These are phyloP conservation scores for Thalpophila matura DNA, from an alignment of 2,888 invertebrate species.

Conservation along the genomic window DNA sequence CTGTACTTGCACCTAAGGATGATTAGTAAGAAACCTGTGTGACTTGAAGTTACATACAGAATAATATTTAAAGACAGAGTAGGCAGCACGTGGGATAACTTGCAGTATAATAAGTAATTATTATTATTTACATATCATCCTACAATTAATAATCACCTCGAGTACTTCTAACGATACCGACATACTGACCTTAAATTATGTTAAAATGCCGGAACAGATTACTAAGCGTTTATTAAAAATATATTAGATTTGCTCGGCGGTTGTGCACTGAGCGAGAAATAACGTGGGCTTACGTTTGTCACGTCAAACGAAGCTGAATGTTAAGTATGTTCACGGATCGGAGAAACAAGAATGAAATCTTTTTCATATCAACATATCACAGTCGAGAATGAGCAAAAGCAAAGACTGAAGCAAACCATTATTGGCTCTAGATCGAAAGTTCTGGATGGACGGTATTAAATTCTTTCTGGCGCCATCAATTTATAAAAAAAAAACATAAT, in stretches of 20 bases:
- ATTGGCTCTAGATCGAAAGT: too few relatives aligned
- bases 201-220: slow-evolving; percentile 52
- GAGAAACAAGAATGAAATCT: too few relatives aligned
- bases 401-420: too few relatives aligned
- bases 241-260: slow-evolving; percentile 45
- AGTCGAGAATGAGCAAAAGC: too few relatives aligned
- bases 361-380: too few relatives aligned
- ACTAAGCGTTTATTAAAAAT: slow-evolving; percentile 42
- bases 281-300: slow-evolving; percentile 7
- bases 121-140: slow-evolving; percentile 30
- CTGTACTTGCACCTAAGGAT: not conserved
- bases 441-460: too few relatives aligned
- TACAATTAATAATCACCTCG: slow-evolving; percentile 50
- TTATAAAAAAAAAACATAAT: too few relatives aligned
- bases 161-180: slow-evolving; percentile 36
- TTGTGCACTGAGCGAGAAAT: slow-evolving; percentile 19
- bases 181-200: slow-evolving; percentile 52
- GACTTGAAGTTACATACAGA: slow-evolving; percentile 24
- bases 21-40: slow-evolving; percentile 27
- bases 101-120: slow-evolving; percentile 21
- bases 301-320: slow-evolving; percentile 2
- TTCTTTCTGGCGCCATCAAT: too few relatives aligned
- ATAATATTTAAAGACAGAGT: slow-evolving; percentile 3
- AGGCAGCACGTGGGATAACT: slow-evolving; percentile 19
- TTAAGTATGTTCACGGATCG: too few relatives aligned